Conservation (phyloP, 2,888 invertebrate species). For the Volucella zonaria region DNA sequence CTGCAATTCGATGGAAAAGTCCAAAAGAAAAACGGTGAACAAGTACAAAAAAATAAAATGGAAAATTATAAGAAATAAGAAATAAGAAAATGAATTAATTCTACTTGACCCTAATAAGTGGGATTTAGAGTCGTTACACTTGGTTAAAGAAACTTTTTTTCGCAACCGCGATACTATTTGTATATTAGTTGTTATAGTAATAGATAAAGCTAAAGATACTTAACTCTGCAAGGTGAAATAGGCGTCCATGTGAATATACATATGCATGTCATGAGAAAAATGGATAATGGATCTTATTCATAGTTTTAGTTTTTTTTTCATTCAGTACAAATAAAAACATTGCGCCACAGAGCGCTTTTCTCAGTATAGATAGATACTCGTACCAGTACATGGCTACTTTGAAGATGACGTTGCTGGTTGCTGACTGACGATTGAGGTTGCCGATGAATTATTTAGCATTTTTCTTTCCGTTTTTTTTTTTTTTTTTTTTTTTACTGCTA, state of each 20-base stretch:
- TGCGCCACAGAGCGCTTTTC: constrained; percentile 29
- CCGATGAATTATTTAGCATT: constrained; percentile 45
- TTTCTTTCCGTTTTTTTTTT: neutral
- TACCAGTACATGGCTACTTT: constrained; percentile 34
- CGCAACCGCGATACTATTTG: constrained; percentile 20
- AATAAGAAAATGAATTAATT: constrained; percentile 64
- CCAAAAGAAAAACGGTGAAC: constrained; percentile 27
- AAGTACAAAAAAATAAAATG: constrained; percentile 3
- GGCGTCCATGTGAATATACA: neutral
- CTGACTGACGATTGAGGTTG: constrained; percentile 36
- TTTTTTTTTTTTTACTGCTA: constrained; percentile 7
- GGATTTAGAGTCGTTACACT: constrained; percentile 61
- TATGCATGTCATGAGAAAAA: constrained; percentile 26
- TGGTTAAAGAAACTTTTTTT: constrained; percentile 48
- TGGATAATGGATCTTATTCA: constrained; percentile 57
- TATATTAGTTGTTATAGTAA: neutral
- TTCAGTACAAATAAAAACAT: constrained; percentile 36
- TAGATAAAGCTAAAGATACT: neutral
- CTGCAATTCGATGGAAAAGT: constrained; percentile 32
- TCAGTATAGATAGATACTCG: neutral
- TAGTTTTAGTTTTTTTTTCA: constrained; percentile 34
- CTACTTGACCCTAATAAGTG: constrained; percentile 66
- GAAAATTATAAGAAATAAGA: constrained; percentile 36
- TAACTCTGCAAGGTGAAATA: constrained; percentile 12
- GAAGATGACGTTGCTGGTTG: constrained; percentile 23